Evolutionary conservation across 2,797 vertebrate species (phyloP).

Genomic region (Xiphophorus birchmanni): DNA sequence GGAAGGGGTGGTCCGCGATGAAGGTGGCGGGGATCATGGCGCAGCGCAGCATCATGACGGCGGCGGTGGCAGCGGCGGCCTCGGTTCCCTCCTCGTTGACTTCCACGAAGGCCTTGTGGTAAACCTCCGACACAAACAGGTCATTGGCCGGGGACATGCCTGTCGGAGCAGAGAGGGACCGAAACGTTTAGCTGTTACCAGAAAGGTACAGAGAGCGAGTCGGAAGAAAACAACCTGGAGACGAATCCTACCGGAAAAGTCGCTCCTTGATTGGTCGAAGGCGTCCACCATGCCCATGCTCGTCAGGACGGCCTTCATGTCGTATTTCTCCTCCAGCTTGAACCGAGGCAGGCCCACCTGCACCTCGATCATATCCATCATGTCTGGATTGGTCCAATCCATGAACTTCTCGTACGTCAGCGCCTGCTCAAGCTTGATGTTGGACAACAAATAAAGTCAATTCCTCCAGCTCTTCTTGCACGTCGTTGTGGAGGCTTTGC

Average conservation of each 20-base stretch:
- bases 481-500: not conserved
- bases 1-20: constrained; percentile 50
- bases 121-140: not conserved
- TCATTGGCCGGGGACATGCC: not conserved
- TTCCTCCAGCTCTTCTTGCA: not conserved
- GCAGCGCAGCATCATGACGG: not conserved
- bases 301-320: constrained; percentile 78
- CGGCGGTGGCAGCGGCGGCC: not conserved
- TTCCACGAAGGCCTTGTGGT: not conserved
- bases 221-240: not conserved
- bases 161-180: not conserved
- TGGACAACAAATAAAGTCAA: not conserved
- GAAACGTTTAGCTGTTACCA: not conserved
- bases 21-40: not conserved
- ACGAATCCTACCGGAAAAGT: constrained; percentile 80
- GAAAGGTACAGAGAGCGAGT: not conserved
- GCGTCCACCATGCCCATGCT: constrained; percentile 86
- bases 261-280: constrained; percentile 69
- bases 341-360: constrained; percentile 82
- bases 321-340: constrained; percentile 83
- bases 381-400: constrained; percentile 81
- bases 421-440: constrained; percentile 82
- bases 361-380: constrained; percentile 76
- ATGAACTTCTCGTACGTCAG: constrained; percentile 82
- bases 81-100: not conserved